These are phyloP conservation scores for Bos indicus DNA, from an alignment of 2,113 vertebrate species.

Conservation along the genomic window DNA sequence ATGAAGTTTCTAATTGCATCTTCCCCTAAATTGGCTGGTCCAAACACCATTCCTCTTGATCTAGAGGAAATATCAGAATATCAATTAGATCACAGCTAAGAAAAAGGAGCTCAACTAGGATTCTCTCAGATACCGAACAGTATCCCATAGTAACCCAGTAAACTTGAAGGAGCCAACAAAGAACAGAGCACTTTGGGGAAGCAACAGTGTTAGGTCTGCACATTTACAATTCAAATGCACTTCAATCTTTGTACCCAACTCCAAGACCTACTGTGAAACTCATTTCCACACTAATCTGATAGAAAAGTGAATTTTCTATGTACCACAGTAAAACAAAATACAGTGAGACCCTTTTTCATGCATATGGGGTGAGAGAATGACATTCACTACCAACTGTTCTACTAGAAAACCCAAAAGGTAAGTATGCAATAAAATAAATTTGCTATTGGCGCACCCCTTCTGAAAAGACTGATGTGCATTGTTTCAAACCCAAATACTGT, in stretches of 20 bases:
- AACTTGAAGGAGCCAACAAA: conserved; percentile 62
- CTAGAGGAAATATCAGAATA: conserved; percentile 77
- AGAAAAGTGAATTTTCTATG: conserved; percentile 30
- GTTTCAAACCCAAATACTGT: not conserved
- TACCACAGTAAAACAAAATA: conserved; percentile 48
- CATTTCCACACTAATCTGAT: conserved; percentile 64
- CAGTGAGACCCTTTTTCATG: conserved; percentile 37
- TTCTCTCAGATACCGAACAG: conserved; percentile 64
- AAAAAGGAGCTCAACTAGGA: conserved; percentile 51
- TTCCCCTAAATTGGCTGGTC: conserved; percentile 93
- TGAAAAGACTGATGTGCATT: not conserved
- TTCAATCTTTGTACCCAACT: conserved; percentile 67
- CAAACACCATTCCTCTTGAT: conserved; percentile 91
- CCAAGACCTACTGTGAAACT: conserved; percentile 67
- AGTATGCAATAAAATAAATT: conserved; percentile 13
- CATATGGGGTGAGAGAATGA: conserved; percentile 49
- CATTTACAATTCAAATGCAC: conserved; percentile 73
- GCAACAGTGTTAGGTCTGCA: conserved; percentile 61
- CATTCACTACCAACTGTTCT: conserved; percentile 55
- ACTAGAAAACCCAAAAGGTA: conserved; percentile 9
- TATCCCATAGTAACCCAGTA: conserved; percentile 68
- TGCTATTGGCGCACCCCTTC: conserved; percentile 9
- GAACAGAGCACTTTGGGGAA: conserved; percentile 57
- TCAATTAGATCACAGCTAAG: conserved; percentile 59
- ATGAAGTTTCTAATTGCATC: conserved; percentile 91